These are phyloP conservation scores for Diabrotica virgifera DNA, from an alignment of 1,140 invertebrate genomes.

Conservation along the genomic window DNA sequence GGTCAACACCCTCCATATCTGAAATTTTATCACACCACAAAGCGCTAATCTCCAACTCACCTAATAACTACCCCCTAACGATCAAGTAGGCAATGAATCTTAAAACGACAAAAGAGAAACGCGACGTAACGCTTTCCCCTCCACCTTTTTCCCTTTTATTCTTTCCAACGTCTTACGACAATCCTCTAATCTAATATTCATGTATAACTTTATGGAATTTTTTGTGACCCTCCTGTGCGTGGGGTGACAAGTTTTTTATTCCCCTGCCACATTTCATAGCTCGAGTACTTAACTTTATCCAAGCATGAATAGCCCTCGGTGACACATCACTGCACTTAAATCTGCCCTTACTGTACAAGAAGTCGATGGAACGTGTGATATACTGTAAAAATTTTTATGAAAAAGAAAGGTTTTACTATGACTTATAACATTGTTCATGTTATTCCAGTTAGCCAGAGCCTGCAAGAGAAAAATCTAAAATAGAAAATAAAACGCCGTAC, in stretches of 20 bases:
- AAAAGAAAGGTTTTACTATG: no score
- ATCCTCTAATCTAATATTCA: slow-evolving; percentile 35
- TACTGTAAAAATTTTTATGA: no score
- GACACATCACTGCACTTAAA: slow-evolving; percentile 29
- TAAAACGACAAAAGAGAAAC: background rate
- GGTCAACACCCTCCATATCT: no score
- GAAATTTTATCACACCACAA: no score
- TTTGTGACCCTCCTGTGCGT: slow-evolving; percentile 22
- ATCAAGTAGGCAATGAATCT: background rate
- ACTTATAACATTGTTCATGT: no score
- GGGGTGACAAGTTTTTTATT: slow-evolving; percentile 33
- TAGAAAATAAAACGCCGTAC: no score
- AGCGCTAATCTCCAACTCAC: no score
- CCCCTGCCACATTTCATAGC: slow-evolving; percentile 29
- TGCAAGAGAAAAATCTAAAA: no score
- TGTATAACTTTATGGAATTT: slow-evolving; percentile 32
- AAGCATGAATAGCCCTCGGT: slow-evolving; percentile 14
- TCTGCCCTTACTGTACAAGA: background rate
- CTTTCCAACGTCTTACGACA: background rate
- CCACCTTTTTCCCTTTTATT: background rate
- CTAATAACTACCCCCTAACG: no score
- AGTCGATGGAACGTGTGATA: background rate
- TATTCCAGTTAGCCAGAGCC: no score
- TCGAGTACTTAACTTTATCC: slow-evolving; percentile 30
- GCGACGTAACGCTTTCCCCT: background rate